These are phyloP conservation scores for Henricia sp. DNA, from an alignment of 53 echinoderm and acorn worm species.

Conservation along the genomic window DNA sequence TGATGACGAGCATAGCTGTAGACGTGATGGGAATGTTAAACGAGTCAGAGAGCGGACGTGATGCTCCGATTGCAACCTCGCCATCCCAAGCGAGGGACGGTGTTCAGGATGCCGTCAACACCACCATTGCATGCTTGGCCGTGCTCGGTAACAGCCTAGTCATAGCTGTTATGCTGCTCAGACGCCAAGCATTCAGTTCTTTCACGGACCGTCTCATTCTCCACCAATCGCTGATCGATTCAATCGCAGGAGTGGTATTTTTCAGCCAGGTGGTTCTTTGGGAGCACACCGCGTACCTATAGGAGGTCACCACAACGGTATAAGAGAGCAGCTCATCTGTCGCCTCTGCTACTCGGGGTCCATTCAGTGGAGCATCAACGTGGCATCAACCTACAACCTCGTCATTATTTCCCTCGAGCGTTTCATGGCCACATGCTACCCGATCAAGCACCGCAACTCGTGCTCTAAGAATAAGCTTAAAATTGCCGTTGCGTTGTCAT, in stretches of 20 bases:
- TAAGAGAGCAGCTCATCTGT: conserved; percentile 14
- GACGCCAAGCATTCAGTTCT: conserved; percentile 7
- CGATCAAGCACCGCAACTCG: conserved; percentile 48
- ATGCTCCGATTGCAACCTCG: too few relatives aligned
- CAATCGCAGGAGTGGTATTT: conserved; percentile 17
- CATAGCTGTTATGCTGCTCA: conserved; percentile 23
- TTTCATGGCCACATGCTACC: conserved; percentile 57
- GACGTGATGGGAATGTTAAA: not conserved
- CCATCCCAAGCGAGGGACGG: not conserved
- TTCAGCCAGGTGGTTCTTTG: not conserved
- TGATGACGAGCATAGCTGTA: too few relatives aligned
- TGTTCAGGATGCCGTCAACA: not conserved
- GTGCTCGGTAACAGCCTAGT: conserved; percentile 31
- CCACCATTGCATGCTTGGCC: conserved; percentile 14
- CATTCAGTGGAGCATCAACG: conserved; percentile 26
- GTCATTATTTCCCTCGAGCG: conserved; percentile 37
- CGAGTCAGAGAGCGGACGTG: not conserved
- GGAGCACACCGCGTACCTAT: not conserved
- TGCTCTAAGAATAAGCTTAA: conserved; percentile 4
- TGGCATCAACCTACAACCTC: conserved; percentile 48
- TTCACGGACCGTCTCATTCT: conserved; percentile 34
- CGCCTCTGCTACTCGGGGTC: not conserved
- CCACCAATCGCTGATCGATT: conserved; percentile 40
- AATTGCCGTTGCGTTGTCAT: not conserved
- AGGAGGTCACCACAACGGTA: not conserved